These are phyloP conservation scores for Acromyrmex heyeri DNA, from an alignment of 1,140 invertebrate species.

Conservation along the genomic window DNA sequence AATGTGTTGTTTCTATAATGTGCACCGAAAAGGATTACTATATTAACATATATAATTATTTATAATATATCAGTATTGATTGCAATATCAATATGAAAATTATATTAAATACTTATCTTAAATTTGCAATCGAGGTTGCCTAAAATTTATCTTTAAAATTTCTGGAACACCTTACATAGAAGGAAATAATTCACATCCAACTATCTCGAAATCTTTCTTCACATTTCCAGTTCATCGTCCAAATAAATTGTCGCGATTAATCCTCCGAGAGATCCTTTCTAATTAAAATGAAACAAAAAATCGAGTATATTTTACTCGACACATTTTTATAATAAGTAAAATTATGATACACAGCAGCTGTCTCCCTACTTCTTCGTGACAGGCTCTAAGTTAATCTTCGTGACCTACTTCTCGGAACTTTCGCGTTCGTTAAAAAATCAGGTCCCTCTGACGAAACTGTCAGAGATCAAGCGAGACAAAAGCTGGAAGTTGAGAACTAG, in stretches of 20 bases:
- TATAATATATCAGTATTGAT: not conserved
- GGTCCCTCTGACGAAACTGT: constrained; percentile 62
- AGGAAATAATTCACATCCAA: not conserved
- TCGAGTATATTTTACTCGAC: not conserved
- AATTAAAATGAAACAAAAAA: constrained; percentile 3
- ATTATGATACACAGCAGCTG: not conserved
- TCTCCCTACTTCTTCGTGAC: not conserved
- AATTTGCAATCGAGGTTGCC: not conserved
- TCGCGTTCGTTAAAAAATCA: constrained; percentile 64
- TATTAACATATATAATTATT: not conserved
- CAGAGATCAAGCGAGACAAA: constrained; percentile 38
- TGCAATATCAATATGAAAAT: not conserved
- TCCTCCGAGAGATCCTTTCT: not conserved
- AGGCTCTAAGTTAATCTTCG: constrained; percentile 41
- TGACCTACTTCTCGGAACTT: constrained; percentile 52
- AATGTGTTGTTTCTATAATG: too few relatives aligned
- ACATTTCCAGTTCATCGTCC: not conserved
- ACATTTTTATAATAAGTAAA: constrained; percentile 18
- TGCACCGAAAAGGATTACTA: not conserved
- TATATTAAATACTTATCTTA: not conserved
- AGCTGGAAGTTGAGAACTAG: constrained; percentile 59
- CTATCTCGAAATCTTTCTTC: constrained; percentile 24
- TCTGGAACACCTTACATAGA: not conserved
- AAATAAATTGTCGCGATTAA: constrained; percentile 2
- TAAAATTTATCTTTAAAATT: not conserved